phyloP scores from a whole-genome alignment of 2,113 vertebrate genomes.

The Tretioscincus oriximinensis region DNA sequence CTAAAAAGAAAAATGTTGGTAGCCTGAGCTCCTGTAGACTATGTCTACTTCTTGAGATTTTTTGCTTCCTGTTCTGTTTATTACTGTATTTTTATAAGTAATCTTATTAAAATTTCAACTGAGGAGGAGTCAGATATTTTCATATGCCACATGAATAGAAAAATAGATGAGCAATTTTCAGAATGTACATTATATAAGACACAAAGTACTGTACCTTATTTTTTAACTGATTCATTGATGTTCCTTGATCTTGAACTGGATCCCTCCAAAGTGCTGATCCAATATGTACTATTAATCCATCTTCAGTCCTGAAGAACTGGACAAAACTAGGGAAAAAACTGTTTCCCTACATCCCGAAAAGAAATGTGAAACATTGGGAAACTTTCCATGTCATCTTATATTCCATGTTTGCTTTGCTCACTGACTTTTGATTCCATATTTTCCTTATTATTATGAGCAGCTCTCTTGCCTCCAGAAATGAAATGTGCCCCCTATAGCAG shows the following conservation, averaged over 20 bases:
- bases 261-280: not conserved
- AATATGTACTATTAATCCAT: too few species aligned
- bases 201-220: not conserved
- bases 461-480: not conserved
- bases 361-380: not conserved
- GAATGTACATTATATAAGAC: not conserved
- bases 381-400: not conserved
- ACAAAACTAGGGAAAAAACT: too few species aligned
- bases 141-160: too few species aligned
- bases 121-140: not conserved
- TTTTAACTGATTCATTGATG: not conserved
- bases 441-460: not conserved
- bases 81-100: too few species aligned
- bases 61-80: too few species aligned
- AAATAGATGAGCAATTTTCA: not conserved
- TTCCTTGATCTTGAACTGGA: not conserved
- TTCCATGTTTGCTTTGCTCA: conserved; percentile 10
- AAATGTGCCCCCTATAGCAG: not conserved
- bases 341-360: not conserved
- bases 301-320: too few species aligned
- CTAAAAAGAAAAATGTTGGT: too few species aligned
- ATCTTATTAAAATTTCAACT: too few species aligned
- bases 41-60: too few species aligned
- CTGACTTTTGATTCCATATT: conserved; percentile 2
- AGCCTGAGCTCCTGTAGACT: too few species aligned